Base-by-base conservation (phyloP, 2,113 vertebrate genomes). In the Genyomyrus donnyi region DNA sequence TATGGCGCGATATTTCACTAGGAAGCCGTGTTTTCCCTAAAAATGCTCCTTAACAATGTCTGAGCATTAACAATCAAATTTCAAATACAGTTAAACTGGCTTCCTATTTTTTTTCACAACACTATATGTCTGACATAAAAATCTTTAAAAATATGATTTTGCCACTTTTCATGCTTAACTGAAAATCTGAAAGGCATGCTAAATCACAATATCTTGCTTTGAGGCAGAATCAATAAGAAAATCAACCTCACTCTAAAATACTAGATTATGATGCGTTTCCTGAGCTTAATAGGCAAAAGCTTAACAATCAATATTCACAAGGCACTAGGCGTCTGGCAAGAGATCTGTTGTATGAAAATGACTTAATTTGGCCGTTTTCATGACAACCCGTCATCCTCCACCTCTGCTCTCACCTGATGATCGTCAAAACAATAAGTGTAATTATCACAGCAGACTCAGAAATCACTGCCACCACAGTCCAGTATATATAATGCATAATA, bases 281-380 rank as follows among this genome's bases (percentile, higher is more conserved):
- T 74, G 31, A 35, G 56, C 21, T 62, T 87, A 45, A 42, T 19
- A 13, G 62, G 62, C 31, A 88, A 53, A 70, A 80, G 48, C 27
- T 19, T 3, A 31, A 87, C 84, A 88, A 77, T 88, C 85, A 77
- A 88, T 56, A 88, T 87, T 17, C 48, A 39, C n/a, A 8, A 52
- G 58, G 48, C 66, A 80, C 74, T 17, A 80, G 74, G 74, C 35
- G 17, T 80, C 48, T 66, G 83, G 89, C 89, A 85, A 90, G 31
- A 77, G 48, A n/a, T 87, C 39, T 88, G 46, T 49, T 56, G 27
- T 56, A 42, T 88, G 27, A 74, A 87, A 87, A 87, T 15, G 39
- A 77, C 39, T 87, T 77, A 70, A 89, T 89, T 11, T 39, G 19
- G 2, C 17, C 45, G 13, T 80, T 52, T 49, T n/a, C 85, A 46